A percentile compares a stretch with the other conserved stretches of the same genome.
These are phyloP conservation scores for Eueremaeus valkanovi DNA, from an alignment of 2,888 invertebrate genomes.

Conservation along the genomic window DNA sequence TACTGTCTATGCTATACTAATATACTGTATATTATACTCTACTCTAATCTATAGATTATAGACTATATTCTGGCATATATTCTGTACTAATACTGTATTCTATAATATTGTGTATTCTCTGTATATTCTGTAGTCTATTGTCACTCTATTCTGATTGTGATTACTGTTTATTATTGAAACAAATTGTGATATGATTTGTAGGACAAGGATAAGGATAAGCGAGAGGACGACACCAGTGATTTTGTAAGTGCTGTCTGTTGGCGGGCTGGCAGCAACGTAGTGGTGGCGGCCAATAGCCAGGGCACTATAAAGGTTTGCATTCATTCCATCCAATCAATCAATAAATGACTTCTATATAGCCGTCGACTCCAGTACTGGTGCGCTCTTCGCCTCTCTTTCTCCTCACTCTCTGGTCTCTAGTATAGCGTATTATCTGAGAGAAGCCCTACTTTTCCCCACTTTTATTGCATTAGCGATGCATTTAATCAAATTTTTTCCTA, in stretches of 20 bases:
- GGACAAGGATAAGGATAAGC: slow-evolving; percentile 31
- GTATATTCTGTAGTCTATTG: too few species aligned
- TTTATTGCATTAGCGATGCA: slow-evolving; percentile 26
- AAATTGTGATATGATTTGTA: slow-evolving; percentile 15
- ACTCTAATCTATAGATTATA: too few species aligned
- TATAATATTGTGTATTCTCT: too few species aligned
- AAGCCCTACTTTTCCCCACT: slow-evolving; percentile 31
- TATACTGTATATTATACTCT: too few species aligned
- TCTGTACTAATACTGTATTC: too few species aligned
- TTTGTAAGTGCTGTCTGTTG: slow-evolving; percentile 95
- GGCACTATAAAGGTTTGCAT: slow-evolving; percentile 75
- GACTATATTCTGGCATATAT: too few species aligned
- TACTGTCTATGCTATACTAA: background rate
- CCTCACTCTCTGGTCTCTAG: background rate
- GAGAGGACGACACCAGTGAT: slow-evolving; percentile 69
- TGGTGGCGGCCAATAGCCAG: slow-evolving; percentile 89
- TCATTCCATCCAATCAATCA: slow-evolving; percentile 2
- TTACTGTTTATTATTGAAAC: background rate
- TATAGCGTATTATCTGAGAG: background rate
- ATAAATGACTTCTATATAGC: slow-evolving; percentile 31
- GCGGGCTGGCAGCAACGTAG: slow-evolving; percentile 73
- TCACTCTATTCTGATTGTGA: background rate
- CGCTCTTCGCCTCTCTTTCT: background rate
- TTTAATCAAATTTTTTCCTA: slow-evolving; percentile 21
- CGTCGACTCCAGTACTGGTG: background rate